A percentile compares a stretch with the other conserved stretches of the same genome.
Conservation (phyloP, 1,140 invertebrate genomes). For the Nasonia longicornis region DNA sequence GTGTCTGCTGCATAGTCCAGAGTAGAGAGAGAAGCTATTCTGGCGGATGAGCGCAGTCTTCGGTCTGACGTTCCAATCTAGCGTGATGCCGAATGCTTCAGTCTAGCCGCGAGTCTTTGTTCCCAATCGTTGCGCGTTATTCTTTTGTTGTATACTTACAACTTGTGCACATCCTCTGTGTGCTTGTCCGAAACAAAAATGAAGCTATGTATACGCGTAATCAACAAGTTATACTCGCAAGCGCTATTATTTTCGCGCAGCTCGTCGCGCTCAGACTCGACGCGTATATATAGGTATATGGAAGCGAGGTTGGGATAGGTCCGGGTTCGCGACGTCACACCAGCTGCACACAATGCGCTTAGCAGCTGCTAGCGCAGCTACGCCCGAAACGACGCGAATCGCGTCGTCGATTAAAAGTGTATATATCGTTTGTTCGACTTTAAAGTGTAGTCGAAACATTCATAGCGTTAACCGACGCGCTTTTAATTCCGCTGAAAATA, state of each 20-base stretch:
- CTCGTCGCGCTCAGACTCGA: background rate
- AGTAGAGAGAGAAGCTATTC: slow-evolving; percentile 51
- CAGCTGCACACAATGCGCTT: background rate
- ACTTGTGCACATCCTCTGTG: background rate
- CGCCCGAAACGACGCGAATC: background rate
- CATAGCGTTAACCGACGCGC: too few relatives aligned
- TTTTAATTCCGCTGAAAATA: too few relatives aligned
- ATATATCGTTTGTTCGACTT: too few relatives aligned
- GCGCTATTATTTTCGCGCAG: background rate
- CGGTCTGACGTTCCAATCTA: slow-evolving; percentile 56
- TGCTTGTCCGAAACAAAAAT: background rate
- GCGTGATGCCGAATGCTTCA: slow-evolving; percentile 47
- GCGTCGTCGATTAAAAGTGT: too few relatives aligned
- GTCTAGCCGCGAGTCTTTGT: background rate
- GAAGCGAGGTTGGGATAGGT: slow-evolving; percentile 60
- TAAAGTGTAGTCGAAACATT: too few relatives aligned
- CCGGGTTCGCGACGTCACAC: slow-evolving; percentile 42
- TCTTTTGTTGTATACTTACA: background rate
- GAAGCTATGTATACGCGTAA: background rate
- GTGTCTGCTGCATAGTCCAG: too few relatives aligned
- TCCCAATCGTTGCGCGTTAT: background rate
- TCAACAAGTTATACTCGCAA: background rate
- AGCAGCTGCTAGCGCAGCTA: background rate
- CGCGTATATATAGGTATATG: background rate
- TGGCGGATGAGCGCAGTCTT: slow-evolving; percentile 54